Conservation (phyloP, 2,888 invertebrate genomes). For the Agriopis marginaria region DNA sequence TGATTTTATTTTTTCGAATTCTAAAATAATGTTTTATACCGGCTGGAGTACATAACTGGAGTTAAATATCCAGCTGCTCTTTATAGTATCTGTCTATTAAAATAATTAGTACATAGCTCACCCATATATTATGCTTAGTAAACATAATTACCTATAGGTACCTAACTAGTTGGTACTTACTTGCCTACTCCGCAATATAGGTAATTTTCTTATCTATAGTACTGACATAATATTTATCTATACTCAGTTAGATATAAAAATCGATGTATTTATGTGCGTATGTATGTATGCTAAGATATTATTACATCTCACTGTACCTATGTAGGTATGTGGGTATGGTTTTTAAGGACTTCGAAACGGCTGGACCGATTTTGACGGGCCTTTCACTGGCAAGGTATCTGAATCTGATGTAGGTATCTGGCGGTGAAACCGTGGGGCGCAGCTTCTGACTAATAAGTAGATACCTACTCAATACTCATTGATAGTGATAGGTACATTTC, state of each 20-base stretch:
- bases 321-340: too few relatives aligned
- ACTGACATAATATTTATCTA: not conserved
- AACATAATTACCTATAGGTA: not conserved
- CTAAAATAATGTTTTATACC: not conserved
- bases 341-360: too few relatives aligned
- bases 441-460: too few relatives aligned
- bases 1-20: slow-evolving; percentile 49
- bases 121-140: not conserved
- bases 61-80: not conserved
- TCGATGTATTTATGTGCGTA: too few relatives aligned
- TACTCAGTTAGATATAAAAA: not conserved
- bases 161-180: not conserved
- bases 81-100: not conserved
- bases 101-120: not conserved
- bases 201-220: not conserved
- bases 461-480: too few relatives aligned
- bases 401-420: too few relatives aligned
- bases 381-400: too few relatives aligned
- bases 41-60: not conserved
- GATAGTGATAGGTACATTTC: too few relatives aligned
- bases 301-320: too few relatives aligned
- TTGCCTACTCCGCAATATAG: not conserved
- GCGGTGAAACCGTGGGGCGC: too few relatives aligned
- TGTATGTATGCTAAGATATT: too few relatives aligned
- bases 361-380: too few relatives aligned